These are phyloP conservation scores for Oncorhynchus mykiss DNA, from an alignment of 2,113 vertebrate species.

Conservation along the genomic window DNA sequence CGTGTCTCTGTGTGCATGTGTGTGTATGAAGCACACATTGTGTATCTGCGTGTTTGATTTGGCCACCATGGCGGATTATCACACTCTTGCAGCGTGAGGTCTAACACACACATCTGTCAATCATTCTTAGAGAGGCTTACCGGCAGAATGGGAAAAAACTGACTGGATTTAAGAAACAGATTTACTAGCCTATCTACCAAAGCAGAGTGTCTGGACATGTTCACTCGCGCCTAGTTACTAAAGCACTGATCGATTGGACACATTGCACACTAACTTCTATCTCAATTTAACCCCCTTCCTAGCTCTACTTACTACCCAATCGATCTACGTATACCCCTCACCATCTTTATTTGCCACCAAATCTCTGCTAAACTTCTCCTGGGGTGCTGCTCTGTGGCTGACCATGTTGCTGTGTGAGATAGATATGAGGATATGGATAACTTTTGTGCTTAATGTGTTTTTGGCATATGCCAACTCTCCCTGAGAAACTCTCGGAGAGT, in stretches of 20 bases:
- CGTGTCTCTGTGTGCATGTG: background rate
- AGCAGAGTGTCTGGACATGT: conserved; percentile 14
- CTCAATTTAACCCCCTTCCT: conserved; percentile 15
- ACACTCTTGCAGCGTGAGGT: conserved; percentile 40
- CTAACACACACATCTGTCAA: conserved; percentile 55
- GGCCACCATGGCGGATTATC: conserved; percentile 43
- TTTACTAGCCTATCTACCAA: conserved; percentile 20
- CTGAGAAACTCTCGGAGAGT: no score
- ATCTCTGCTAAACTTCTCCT: no score
- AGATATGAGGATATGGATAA: no score
- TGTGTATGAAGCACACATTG: background rate
- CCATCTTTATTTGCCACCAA: no score
- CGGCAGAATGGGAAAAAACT: conserved; percentile 26
- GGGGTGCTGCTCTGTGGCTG: no score
- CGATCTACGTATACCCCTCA: no score
- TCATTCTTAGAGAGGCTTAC: conserved; percentile 62
- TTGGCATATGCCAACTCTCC: no score
- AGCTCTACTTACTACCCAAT: no score
- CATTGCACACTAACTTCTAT: conserved; percentile 25
- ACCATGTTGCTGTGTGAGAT: no score
- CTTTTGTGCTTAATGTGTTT: no score
- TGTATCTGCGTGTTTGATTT: conserved; percentile 18
- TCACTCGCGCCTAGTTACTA: conserved; percentile 11
- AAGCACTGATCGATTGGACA: background rate
- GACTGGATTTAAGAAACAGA: conserved; percentile 16